Percentiles rank a stretch among this genome's conserved stretches.
Evolutionary conservation across 1,140 invertebrate species (phyloP).

Genomic region (Anthonomus grandis): DNA sequence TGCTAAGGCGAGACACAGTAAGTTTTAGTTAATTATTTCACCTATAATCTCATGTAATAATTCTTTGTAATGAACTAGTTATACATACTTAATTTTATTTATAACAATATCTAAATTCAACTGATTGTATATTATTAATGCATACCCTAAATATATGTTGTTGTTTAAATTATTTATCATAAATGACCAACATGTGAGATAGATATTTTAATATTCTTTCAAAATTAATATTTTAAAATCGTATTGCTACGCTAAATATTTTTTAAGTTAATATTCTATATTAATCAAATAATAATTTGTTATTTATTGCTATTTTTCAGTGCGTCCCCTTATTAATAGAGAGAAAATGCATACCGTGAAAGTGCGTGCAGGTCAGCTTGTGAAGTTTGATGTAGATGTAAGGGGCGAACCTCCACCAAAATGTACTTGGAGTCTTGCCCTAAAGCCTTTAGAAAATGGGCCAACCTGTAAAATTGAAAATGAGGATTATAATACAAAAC

Average conservation of each 20-base stretch:
- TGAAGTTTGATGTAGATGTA: conserved; percentile 91
- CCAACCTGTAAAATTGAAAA: conserved; percentile 76
- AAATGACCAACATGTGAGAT: no score
- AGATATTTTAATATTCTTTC: no score
- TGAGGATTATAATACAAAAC: conserved; percentile 89
- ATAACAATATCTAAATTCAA: no score
- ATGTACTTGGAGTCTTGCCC: conserved; percentile 81
- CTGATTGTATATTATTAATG: no score
- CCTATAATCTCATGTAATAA: not conserved
- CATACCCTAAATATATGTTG: no score
- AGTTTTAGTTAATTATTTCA: conserved; percentile 51
- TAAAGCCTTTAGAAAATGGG: conserved; percentile 49
- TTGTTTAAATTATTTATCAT: no score
- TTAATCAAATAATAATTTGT: conserved; percentile 4
- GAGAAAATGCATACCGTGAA: conserved; percentile 87
- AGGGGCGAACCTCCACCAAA: conserved; percentile 94
- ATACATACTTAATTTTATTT: no score
- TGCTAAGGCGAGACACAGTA: conserved; percentile 86
- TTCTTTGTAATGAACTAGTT: no score
- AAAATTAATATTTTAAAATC: no score
- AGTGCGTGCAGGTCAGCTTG: conserved; percentile 84
- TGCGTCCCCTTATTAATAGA: conserved; percentile 87
- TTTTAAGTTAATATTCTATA: no score
- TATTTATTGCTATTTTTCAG: conserved; percentile 59
- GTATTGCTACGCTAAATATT: no score